phyloP scores from a whole-genome alignment of 2,797 vertebrate species.

The Takifugu ocellatus region DNA sequence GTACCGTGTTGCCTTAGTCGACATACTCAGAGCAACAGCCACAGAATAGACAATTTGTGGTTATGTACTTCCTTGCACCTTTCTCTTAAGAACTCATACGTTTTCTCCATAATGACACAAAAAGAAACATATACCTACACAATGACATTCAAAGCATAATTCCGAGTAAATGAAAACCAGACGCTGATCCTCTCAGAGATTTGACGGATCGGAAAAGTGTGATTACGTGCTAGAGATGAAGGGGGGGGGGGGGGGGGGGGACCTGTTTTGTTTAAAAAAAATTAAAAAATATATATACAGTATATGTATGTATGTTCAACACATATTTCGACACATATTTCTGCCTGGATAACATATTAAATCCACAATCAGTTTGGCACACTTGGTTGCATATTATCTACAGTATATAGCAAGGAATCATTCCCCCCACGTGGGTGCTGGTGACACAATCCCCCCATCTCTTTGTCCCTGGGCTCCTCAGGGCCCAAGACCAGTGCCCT shows the following conservation, averaged over 20 bases:
- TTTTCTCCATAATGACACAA: slow-evolving; percentile 51
- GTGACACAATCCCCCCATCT: slow-evolving; percentile 48
- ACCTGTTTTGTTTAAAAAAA: too few relatives aligned
- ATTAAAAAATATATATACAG: too few relatives aligned
- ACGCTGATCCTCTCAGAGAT: slow-evolving; percentile 55
- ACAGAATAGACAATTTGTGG: slow-evolving; percentile 65
- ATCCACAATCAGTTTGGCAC: background rate
- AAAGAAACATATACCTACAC: slow-evolving; percentile 55
- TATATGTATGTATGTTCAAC: background rate
- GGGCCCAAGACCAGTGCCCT: slow-evolving; percentile 82
- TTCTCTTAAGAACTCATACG: slow-evolving; percentile 49
- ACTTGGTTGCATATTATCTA: slow-evolving; percentile 2
- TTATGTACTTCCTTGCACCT: slow-evolving; percentile 57
- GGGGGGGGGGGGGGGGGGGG: background rate
- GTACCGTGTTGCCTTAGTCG: slow-evolving; percentile 59
- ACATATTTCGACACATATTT: too few relatives aligned
- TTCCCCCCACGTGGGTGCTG: slow-evolving; percentile 20
- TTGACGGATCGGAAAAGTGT: slow-evolving; percentile 45
- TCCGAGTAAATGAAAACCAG: slow-evolving; percentile 60
- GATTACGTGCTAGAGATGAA: slow-evolving; percentile 21
- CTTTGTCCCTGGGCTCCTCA: slow-evolving; percentile 79
- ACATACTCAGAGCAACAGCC: slow-evolving; percentile 57
- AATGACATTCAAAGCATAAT: slow-evolving; percentile 60
- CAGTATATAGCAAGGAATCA: slow-evolving; percentile 7
- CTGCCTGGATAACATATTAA: slow-evolving; percentile 8